Base-by-base conservation (phyloP, 1,140 invertebrate genomes). In the Helicorthomorpha holstii region DNA sequence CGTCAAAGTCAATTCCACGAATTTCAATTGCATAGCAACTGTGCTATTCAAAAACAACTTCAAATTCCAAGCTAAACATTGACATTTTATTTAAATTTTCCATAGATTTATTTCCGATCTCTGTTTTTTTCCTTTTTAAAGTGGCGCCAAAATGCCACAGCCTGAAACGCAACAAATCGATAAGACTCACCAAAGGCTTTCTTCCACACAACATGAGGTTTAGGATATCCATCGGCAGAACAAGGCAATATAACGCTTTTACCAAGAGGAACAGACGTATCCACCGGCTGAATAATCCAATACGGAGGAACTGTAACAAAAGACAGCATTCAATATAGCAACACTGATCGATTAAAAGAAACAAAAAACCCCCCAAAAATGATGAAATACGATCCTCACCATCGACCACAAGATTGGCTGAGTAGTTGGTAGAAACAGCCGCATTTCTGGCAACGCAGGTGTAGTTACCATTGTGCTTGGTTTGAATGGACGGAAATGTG, bases 271-370 rank as follows among this genome's bases (percentile, higher is more conserved):
- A 75, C 70, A 53, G 64, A 67, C 12, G 66, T 64, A 55, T 77
- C 73, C 19, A 63, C 57, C 0, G 76, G 76, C 50, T 76, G 73
- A 2, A 68, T 58, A 2, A 69, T 61, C 75, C 75, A 78, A n/a
- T 66, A 63, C 14, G 75, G 75, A 16, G 74, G 73, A 26, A 75
- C 73, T 75, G 57, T 51, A 34, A 34, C 7, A 34, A 23, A 50
- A 26, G 21, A 49, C 25, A n/a, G 44, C 45, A 46, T 42, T 46
- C 50, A 29, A 4, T 10, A 19, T 19, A 3, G 34, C 24, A 3
- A 51, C 24, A 51, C 49, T 48, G 19, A 29, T 22, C 48, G 3
- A 4, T 23, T 45, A 0, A 23, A 12, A 19, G 19, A n/a, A n/a
- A n/a, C n/a, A 7, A 7, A 34, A 34, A 34, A 34, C 29, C 7